These are phyloP conservation scores for Menidia menidia DNA, from an alignment of 2,797 vertebrate species.

Conservation along the genomic window DNA sequence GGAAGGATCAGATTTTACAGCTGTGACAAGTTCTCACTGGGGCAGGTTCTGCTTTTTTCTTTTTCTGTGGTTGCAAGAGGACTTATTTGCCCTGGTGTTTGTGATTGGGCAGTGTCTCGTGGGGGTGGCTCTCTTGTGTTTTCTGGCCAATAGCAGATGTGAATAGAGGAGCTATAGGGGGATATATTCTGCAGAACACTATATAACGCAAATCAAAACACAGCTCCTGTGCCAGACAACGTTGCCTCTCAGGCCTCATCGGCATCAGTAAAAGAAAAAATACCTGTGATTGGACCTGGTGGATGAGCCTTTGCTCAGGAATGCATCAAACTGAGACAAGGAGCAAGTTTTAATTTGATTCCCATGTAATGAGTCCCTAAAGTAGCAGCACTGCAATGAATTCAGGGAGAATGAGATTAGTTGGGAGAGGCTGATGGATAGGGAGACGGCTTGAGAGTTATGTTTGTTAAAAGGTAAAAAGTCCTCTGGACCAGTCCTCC, in stretches of 20 bases:
- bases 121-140: background rate
- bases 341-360: slow-evolving; percentile 79
- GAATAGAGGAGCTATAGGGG: background rate
- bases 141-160: slow-evolving; percentile 4
- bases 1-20: background rate
- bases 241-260: slow-evolving; percentile 55
- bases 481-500: slow-evolving; percentile 16
- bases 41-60: background rate
- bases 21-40: background rate
- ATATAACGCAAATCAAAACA: slow-evolving; percentile 44
- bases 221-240: slow-evolving; percentile 38
- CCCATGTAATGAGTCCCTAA: slow-evolving; percentile 73
- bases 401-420: slow-evolving; percentile 68
- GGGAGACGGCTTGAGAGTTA: slow-evolving; percentile 48
- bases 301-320: slow-evolving; percentile 64
- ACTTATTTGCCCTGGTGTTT: background rate
- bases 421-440: slow-evolving; percentile 48
- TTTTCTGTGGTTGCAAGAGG: background rate
- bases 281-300: slow-evolving; percentile 50
- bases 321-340: slow-evolving; percentile 74
- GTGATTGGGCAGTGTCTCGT: background rate
- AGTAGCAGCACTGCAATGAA: slow-evolving; percentile 55
- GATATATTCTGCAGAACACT: slow-evolving; percentile 18
- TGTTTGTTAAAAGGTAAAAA: slow-evolving; percentile 58
- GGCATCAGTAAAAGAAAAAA: slow-evolving; percentile 25